Percentiles rank a stretch among this genome's conserved stretches.
Evolutionary conservation across 2,797 vertebrate genomes (phyloP).

Genomic region (Sebastes kiyomatsui): DNA sequence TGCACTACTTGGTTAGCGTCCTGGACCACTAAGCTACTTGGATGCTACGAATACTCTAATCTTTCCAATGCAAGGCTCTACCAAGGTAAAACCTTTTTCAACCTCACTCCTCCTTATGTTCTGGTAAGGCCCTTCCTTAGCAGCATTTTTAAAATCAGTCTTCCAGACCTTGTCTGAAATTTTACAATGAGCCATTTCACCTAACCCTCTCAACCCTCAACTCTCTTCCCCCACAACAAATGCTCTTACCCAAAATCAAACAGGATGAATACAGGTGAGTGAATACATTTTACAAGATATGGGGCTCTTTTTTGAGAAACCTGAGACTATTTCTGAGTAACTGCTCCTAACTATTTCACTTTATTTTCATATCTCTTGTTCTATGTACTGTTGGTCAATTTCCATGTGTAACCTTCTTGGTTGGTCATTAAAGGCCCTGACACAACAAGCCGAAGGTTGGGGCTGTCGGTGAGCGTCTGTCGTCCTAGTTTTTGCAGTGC

Average conservation of each 20-base stretch:
- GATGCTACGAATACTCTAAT: neutral
- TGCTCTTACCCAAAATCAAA: no score
- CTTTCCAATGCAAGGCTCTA: neutral
- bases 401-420: neutral
- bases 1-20: neutral
- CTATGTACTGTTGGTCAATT: neutral
- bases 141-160: neutral
- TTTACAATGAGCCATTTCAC: neutral
- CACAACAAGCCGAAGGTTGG: no score
- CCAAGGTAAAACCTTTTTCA: neutral
- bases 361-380: neutral
- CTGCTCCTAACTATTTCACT: neutral
- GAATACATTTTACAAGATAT: neutral
- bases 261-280: no score
- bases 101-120: neutral
- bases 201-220: neutral
- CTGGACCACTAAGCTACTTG: neutral
- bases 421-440: neutral
- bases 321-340: neutral
- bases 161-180: neutral
- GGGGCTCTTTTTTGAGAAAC: neutral
- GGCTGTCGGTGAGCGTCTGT: no score
- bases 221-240: neutral
- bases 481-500: no score
- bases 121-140: neutral